Percentiles rank a stretch among this genome's conserved stretches.
phyloP scores from a whole-genome alignment of 1,140 invertebrate genomes.

The Drosophila biarmipes region DNA sequence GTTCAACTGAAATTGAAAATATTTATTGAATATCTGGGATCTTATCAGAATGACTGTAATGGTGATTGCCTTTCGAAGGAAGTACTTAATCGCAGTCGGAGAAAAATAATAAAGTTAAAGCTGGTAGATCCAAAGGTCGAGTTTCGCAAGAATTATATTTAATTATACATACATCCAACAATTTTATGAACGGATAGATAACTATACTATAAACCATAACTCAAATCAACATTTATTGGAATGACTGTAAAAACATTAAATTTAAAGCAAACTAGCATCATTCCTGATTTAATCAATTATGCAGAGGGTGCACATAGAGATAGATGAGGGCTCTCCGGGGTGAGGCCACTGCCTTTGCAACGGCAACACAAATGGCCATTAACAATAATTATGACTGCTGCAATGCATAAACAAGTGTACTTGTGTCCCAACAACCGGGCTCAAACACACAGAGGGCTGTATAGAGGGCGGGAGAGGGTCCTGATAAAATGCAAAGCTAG shows the following conservation, averaged over 20 bases:
- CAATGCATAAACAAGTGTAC: slow-evolving; percentile 74
- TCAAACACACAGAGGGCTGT: background rate
- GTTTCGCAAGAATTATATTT: no score
- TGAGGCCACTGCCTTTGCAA: background rate
- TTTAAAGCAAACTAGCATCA: background rate
- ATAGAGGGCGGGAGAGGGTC: slow-evolving; percentile 2
- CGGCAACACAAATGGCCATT: slow-evolving; percentile 62
- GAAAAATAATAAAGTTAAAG: background rate
- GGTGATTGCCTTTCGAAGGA: slow-evolving; percentile 23
- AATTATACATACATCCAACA: no score
- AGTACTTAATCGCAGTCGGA: slow-evolving; percentile 2
- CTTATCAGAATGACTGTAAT: slow-evolving; percentile 23
- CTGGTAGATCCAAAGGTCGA: background rate
- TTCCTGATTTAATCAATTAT: slow-evolving; percentile 17
- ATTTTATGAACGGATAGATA: no score
- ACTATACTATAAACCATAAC: no score
- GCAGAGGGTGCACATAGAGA: slow-evolving; percentile 6
- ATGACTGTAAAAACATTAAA: background rate
- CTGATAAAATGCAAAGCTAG: slow-evolving; percentile 48
- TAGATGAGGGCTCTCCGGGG: slow-evolving; percentile 16
- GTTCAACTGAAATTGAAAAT: slow-evolving; percentile 65
- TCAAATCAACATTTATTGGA: background rate
- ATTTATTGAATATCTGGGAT: slow-evolving; percentile 40
- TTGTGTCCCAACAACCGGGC: slow-evolving; percentile 43
- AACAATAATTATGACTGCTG: slow-evolving; percentile 80